Percentiles rank a stretch among this genome's conserved stretches.
These are phyloP conservation scores for Orchestes rusci DNA, from an alignment of 2,888 invertebrate species.

Conservation along the genomic window DNA sequence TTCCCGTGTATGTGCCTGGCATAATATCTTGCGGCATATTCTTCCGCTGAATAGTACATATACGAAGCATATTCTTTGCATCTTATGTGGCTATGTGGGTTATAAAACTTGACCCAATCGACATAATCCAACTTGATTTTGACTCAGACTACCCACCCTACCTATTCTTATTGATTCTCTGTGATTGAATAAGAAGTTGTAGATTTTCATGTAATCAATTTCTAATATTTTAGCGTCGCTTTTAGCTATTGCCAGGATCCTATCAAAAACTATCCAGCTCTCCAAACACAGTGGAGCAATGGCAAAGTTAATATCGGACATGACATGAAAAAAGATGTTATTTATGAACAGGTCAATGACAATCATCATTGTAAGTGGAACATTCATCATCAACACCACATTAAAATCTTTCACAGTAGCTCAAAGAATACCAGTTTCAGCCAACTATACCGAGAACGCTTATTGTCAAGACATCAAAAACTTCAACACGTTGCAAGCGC, in stretches of 20 bases:
- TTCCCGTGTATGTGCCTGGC: too few relatives aligned
- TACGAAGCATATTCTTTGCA: too few relatives aligned
- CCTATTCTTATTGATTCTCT: too few relatives aligned
- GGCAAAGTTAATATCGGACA: slow-evolving; percentile 31
- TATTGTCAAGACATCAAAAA: slow-evolving; percentile 21
- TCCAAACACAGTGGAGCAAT: slow-evolving; percentile 35
- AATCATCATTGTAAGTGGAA: slow-evolving; percentile 30
- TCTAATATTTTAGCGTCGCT: slow-evolving; percentile 5
- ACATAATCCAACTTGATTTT: too few relatives aligned
- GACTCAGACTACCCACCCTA: too few relatives aligned
- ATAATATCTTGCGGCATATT: too few relatives aligned
- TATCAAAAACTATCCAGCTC: slow-evolving; percentile 26
- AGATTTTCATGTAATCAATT: too few relatives aligned
- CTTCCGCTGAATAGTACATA: too few relatives aligned
- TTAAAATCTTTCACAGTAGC: slow-evolving; percentile 41
- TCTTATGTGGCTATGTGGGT: too few relatives aligned
- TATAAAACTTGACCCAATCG: too few relatives aligned
- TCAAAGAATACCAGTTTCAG: slow-evolving; percentile 51
- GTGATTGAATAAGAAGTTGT: too few relatives aligned
- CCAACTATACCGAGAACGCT: slow-evolving; percentile 16
- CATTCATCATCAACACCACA: not conserved
- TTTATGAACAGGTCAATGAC: slow-evolving; percentile 32
- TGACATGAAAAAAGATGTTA: slow-evolving; percentile 32
- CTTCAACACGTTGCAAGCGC: slow-evolving; percentile 28
- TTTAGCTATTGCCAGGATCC: slow-evolving; percentile 21